Conservation (phyloP, 2,113 vertebrate genomes). For the Rynchops niger region DNA sequence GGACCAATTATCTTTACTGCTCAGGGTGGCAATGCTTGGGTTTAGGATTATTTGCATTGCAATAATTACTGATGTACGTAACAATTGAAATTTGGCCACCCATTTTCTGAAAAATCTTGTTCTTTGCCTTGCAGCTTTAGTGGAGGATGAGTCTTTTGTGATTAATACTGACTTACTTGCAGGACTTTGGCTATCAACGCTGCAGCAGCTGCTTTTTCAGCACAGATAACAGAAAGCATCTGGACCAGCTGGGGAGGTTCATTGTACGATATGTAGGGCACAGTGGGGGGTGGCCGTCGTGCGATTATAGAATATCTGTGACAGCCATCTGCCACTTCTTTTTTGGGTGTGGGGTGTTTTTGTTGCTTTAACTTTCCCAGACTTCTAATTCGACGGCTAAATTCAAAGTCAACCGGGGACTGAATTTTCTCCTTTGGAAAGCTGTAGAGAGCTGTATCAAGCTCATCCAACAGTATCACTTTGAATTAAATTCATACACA, state of each 20-base stretch:
- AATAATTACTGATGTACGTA: background rate
- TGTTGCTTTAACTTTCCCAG: background rate
- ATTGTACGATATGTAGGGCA: background rate
- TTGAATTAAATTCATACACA: background rate
- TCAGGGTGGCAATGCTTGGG: background rate
- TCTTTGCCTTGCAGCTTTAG: background rate
- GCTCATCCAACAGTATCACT: background rate
- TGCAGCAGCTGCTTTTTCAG: background rate
- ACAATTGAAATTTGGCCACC: background rate
- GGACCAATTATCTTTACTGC: background rate
- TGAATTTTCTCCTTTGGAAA: background rate
- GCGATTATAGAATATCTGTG: background rate
- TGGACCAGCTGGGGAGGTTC: background rate
- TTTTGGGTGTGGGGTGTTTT: background rate
- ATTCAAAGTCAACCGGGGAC: background rate
- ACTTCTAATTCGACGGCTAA: background rate
- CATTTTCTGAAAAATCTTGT: background rate
- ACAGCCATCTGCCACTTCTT: background rate
- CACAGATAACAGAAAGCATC: constrained; percentile 14
- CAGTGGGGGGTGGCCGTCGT: background rate
- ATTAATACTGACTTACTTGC: background rate
- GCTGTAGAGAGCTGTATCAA: background rate
- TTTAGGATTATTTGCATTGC: background rate
- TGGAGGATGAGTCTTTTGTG: background rate
- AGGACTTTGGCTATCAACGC: background rate